A percentile compares a stretch with the other conserved stretches of the same genome.
These are phyloP conservation scores for Galerucella nymphaeae DNA, from an alignment of 2,888 invertebrate species.

Conservation along the genomic window DNA sequence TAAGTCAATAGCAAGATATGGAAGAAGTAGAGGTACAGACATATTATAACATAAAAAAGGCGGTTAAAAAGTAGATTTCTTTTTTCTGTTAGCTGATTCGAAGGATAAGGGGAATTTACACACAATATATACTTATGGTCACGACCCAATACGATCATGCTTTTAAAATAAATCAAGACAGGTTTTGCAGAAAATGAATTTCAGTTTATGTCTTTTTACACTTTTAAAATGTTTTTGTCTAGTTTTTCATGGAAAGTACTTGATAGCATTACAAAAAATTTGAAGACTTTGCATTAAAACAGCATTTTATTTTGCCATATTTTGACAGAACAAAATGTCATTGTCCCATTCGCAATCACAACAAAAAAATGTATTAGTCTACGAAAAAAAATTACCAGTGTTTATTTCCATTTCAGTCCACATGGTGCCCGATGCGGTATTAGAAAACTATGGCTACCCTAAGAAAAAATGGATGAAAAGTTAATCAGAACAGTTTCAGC, in stretches of 20 bases:
- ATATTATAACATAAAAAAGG: slow-evolving; percentile 32
- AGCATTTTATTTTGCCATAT: not conserved
- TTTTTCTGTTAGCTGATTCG: slow-evolving; percentile 31
- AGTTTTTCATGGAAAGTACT: slow-evolving; percentile 14
- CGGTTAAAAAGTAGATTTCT: slow-evolving; percentile 29
- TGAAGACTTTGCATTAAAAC: not conserved
- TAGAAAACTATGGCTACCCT: slow-evolving; percentile 4
- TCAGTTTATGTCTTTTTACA: slow-evolving; percentile 30
- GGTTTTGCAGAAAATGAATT: slow-evolving; percentile 35
- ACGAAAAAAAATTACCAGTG: not conserved
- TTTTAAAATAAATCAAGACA: slow-evolving; percentile 32
- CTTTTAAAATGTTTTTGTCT: slow-evolving; percentile 32
- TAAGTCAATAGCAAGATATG: slow-evolving; percentile 34
- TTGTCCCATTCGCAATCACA: not conserved
- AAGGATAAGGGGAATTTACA: slow-evolving; percentile 36
- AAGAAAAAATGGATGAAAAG: slow-evolving; percentile 12
- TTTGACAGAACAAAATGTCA: not conserved
- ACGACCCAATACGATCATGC: slow-evolving; percentile 35
- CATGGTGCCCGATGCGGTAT: not conserved
- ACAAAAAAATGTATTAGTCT: slow-evolving; percentile 12
- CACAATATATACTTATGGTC: slow-evolving; percentile 37
- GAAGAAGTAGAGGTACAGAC: slow-evolving; percentile 30
- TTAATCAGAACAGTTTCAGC: slow-evolving; percentile 3
- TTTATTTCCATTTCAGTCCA: slow-evolving; percentile 6
- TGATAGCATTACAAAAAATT: no score